A percentile compares a stretch with the other conserved stretches of the same genome.
These are phyloP conservation scores for Eulemur rubriventer DNA, from an alignment of 2,797 vertebrate species.

Conservation along the genomic window DNA sequence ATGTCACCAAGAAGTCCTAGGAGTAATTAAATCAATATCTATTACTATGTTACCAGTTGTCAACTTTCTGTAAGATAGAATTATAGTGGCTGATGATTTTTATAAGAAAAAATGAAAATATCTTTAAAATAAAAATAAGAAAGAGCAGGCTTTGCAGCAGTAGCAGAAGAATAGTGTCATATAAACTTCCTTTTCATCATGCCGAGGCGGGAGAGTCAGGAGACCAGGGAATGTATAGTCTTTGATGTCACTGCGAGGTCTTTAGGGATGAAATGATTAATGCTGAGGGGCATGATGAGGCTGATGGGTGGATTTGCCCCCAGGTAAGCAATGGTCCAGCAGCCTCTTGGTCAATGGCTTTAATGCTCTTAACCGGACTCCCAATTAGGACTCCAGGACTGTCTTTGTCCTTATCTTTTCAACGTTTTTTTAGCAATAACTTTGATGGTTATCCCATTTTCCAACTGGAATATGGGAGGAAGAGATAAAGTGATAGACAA, in stretches of 20 bases:
- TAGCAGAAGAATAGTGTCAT: not conserved
- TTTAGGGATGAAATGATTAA: not conserved
- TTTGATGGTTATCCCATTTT: slow-evolving; percentile 5
- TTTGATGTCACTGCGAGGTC: not conserved
- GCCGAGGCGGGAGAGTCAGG: not conserved
- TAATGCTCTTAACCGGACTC: not conserved
- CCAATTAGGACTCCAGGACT: not conserved
- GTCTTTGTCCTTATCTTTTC: not conserved
- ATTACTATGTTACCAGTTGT: not conserved
- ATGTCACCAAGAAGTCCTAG: not conserved
- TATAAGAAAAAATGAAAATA: not conserved
- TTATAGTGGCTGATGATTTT: not conserved
- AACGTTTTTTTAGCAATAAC: not conserved
- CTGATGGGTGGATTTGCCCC: not conserved
- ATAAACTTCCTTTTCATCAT: not conserved
- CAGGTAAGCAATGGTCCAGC: not conserved
- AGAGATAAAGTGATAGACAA: not conserved
- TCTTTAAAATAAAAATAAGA: slow-evolving; percentile 23
- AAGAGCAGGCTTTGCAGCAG: not conserved
- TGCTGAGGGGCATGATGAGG: not conserved
- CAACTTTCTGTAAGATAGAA: not conserved
- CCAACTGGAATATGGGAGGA: not conserved
- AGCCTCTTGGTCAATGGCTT: not conserved
- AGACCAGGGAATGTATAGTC: not conserved
- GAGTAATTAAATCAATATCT: not conserved